Percentiles rank a stretch among this genome's conserved stretches.
These are phyloP conservation scores for Drosophila pseudoananassae DNA, from an alignment of 1,140 invertebrate genomes.

Conservation along the genomic window DNA sequence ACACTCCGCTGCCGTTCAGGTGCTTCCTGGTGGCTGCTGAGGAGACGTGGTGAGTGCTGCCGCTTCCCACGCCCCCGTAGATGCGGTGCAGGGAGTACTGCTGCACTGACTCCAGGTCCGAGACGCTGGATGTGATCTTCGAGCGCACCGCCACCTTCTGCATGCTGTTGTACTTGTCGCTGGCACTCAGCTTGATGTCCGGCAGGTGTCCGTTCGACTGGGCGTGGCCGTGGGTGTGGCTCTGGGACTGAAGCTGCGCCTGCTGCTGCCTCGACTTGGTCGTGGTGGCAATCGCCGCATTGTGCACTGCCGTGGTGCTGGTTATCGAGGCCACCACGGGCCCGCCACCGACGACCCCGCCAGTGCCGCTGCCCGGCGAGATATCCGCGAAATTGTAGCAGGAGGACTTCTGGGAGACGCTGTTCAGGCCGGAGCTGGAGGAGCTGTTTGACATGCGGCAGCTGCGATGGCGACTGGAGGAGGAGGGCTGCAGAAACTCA, in stretches of 20 bases:
- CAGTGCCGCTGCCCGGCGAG: constrained; percentile 64
- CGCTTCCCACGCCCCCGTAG: constrained; percentile 66
- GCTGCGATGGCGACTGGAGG: constrained; percentile 80
- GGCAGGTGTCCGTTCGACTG: constrained; percentile 80
- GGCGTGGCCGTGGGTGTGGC: constrained; percentile 52
- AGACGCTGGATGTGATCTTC: constrained; percentile 81
- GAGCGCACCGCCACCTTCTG: constrained; percentile 81
- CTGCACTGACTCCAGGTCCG: constrained; percentile 80
- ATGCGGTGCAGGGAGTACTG: constrained; percentile 81
- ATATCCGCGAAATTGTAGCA: constrained; percentile 82
- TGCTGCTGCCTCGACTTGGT: constrained; percentile 60
- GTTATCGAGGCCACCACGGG: constrained; percentile 78
- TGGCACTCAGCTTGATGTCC: constrained; percentile 79
- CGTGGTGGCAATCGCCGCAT: constrained; percentile 73
- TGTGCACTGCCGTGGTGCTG: constrained; percentile 79
- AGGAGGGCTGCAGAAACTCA: constrained; percentile 88
- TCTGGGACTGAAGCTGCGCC: constrained; percentile 34
- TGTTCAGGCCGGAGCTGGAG: constrained; percentile 73
- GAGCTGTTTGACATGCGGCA: constrained; percentile 83
- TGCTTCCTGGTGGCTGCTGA: constrained; percentile 77
- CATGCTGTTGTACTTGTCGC: constrained; percentile 83
- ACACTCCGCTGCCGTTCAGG: constrained; percentile 46
- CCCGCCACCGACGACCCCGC: background rate
- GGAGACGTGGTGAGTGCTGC: constrained; percentile 70
- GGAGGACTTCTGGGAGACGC: constrained; percentile 79